These are phyloP conservation scores for Turritopsis rubra DNA, from an alignment of 30 jellyfish, hydroid and myxozoan genomes.

Conservation along the genomic window DNA sequence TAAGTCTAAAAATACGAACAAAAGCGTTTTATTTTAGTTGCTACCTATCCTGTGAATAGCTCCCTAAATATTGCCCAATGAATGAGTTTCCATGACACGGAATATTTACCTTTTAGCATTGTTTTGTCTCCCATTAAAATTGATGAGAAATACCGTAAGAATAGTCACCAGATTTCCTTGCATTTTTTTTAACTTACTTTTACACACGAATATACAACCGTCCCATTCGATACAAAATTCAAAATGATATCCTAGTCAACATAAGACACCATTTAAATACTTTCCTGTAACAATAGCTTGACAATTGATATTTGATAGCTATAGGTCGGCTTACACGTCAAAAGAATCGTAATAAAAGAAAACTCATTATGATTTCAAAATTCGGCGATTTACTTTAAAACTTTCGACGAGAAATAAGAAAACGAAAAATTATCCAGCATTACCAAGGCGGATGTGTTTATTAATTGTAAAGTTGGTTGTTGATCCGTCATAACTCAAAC, in stretches of 20 bases:
- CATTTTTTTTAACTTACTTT: background rate
- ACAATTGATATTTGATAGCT: background rate
- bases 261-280: background rate
- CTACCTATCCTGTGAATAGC: too few species aligned
- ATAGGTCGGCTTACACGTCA: background rate
- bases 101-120: background rate
- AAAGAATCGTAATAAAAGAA: background rate
- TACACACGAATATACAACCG: background rate
- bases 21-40: too few species aligned
- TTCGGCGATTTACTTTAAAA: too few species aligned
- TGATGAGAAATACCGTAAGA: background rate
- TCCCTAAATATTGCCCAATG: too few species aligned
- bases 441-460: background rate
- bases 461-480: background rate
- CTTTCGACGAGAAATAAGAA: background rate
- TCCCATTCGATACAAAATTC: background rate
- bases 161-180: background rate
- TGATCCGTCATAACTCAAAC: background rate
- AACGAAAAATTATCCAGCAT: background rate
- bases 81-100: too few species aligned
- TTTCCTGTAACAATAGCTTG: background rate
- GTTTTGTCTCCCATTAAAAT: background rate
- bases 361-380: background rate
- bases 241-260: background rate
- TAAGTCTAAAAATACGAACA: background rate